Evolutionary conservation across 2,113 vertebrate species (phyloP).

Genomic region (Erpornis zantholeuca): DNA sequence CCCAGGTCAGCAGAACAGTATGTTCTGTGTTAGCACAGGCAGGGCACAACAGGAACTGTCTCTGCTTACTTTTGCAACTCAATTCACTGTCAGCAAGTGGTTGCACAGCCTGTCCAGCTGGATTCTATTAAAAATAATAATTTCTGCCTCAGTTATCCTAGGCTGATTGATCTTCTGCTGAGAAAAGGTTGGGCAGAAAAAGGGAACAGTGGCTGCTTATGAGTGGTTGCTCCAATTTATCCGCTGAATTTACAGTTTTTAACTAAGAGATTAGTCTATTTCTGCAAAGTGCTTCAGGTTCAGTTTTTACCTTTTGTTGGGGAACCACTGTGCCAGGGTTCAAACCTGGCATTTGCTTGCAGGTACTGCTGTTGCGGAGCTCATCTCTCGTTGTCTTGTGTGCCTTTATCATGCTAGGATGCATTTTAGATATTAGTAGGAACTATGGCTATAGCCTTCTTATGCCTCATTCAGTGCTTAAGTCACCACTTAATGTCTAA

Average conservation of each 20-base stretch:
- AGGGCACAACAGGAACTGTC: background rate
- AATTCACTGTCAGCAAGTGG: background rate
- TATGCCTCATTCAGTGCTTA: background rate
- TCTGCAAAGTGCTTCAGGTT: background rate
- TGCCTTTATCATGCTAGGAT: background rate
- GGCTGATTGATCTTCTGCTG: background rate
- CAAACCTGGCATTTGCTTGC: background rate
- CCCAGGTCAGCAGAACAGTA: fast-evolving
- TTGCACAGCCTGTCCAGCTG: background rate
- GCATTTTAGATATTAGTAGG: background rate
- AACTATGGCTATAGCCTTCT: background rate
- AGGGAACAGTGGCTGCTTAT: background rate
- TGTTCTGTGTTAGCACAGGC: background rate
- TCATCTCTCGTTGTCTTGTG: background rate
- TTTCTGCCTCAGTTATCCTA: background rate
- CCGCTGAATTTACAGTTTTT: background rate
- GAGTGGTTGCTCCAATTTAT: background rate
- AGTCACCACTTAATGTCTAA: background rate
- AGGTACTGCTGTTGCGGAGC: background rate
- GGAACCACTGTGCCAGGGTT: background rate
- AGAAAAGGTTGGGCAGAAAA: background rate
- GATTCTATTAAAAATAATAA: background rate
- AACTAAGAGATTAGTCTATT: background rate
- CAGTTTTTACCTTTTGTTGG: background rate
- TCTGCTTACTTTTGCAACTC: background rate